A percentile compares a stretch with the other conserved stretches of the same genome.
phyloP scores from a whole-genome alignment of 1,140 invertebrate species.

The Thaumetopoea pityocampa region DNA sequence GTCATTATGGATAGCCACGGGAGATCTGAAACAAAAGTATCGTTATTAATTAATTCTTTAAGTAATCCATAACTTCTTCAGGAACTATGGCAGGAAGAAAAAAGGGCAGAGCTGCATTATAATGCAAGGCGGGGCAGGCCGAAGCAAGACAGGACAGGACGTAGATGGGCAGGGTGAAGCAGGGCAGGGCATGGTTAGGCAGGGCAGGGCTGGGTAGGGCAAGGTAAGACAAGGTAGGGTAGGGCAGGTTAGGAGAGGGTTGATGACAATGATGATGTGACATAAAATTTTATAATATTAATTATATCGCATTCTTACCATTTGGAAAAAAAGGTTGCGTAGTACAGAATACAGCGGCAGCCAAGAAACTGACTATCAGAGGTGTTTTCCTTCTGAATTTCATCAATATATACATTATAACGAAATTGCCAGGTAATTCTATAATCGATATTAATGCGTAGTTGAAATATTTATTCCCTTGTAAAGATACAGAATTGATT shows the following conservation, averaged over 20 bases:
- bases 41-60: background rate
- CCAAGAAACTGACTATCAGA: conserved; percentile 41
- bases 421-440: conserved; percentile 81
- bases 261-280: conserved; percentile 1
- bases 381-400: conserved; percentile 47
- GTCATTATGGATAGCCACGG: conserved; percentile 5
- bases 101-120: too few species aligned
- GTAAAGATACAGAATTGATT: conserved; percentile 85
- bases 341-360: conserved; percentile 37
- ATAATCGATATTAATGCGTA: conserved; percentile 79
- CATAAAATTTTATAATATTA: background rate
- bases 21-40: background rate
- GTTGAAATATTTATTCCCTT: conserved; percentile 82
- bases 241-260: background rate
- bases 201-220: too few species aligned
- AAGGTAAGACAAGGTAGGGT: too few species aligned
- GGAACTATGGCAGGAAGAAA: background rate
- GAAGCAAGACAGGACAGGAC: too few species aligned
- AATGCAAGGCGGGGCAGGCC: too few species aligned
- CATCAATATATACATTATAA: conserved; percentile 57
- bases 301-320: conserved; percentile 35
- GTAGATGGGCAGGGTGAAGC: too few species aligned
- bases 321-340: conserved; percentile 44
- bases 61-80: background rate
- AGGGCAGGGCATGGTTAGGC: too few species aligned